A percentile compares a stretch with the other conserved stretches of the same genome.
Evolutionary conservation across 2,888 invertebrate species (phyloP).

Genomic region (Cybosia mesomella): DNA sequence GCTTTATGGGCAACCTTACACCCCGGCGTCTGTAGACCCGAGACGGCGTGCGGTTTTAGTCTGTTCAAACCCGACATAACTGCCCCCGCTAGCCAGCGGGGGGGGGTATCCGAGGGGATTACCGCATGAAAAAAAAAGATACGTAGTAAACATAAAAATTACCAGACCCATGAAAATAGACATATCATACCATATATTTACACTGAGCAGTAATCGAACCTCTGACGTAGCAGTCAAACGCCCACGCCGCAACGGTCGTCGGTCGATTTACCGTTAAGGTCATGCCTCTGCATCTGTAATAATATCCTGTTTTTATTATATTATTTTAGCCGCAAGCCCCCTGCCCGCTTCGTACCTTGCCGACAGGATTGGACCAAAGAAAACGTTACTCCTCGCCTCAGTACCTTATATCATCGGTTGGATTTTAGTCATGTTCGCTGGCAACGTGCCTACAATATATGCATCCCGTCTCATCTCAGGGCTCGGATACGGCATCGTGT

Average conservation of each 20-base stretch:
- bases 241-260: background rate
- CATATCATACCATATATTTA: background rate
- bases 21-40: too few species aligned
- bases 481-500: slow-evolving; percentile 87
- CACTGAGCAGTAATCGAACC: background rate
- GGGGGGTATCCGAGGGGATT: too few species aligned
- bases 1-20: too few species aligned
- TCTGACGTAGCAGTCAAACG: background rate
- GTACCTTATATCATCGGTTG: slow-evolving; percentile 88
- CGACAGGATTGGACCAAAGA: slow-evolving; percentile 89
- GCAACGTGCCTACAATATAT: slow-evolving; percentile 86
- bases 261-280: background rate
- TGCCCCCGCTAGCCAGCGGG: too few species aligned
- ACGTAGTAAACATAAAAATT: background rate
- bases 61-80: too few species aligned
- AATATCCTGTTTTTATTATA: background rate
- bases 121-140: background rate
- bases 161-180: background rate
- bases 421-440: slow-evolving; percentile 88
- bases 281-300: background rate
- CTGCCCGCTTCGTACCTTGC: slow-evolving; percentile 88
- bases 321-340: slow-evolving; percentile 86
- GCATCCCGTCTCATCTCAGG: slow-evolving; percentile 88
- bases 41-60: too few species aligned
- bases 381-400: slow-evolving; percentile 86